These are phyloP conservation scores for Pteruthius melanotis DNA, from an alignment of 2,113 vertebrate species.

Conservation along the genomic window DNA sequence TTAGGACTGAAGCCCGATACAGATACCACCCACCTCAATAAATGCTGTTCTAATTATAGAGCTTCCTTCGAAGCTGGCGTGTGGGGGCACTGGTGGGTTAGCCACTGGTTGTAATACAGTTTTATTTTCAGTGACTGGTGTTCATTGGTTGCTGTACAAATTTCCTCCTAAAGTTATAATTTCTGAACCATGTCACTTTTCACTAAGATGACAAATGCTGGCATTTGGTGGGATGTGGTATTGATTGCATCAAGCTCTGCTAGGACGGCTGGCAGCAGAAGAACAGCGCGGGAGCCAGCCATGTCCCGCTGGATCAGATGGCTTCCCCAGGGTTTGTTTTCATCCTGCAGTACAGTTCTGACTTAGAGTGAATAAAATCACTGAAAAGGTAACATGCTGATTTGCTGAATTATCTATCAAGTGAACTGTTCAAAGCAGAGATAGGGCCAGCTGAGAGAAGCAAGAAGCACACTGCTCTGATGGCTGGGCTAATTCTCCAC, in stretches of 20 bases:
- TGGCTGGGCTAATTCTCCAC: neutral
- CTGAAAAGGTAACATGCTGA: slow-evolving; percentile 12
- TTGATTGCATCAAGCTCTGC: neutral
- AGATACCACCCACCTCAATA: neutral
- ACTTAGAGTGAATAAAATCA: slow-evolving; percentile 5
- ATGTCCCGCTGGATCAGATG: neutral
- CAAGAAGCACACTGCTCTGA: neutral
- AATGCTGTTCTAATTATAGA: neutral
- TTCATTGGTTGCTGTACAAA: neutral
- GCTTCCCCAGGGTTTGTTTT: neutral
- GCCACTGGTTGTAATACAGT: neutral
- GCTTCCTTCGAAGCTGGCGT: neutral
- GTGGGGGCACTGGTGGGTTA: neutral
- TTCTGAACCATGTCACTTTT: neutral
- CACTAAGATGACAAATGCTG: slow-evolving; percentile 8
- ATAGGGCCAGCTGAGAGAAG: neutral
- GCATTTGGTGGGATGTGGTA: neutral
- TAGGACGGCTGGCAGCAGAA: neutral
- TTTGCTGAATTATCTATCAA: slow-evolving; percentile 12
- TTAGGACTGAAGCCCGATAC: neutral
- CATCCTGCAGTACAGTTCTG: neutral
- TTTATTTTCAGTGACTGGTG: neutral
- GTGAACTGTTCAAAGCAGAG: neutral
- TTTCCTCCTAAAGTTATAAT: neutral
- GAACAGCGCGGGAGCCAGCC: neutral